phyloP scores from a whole-genome alignment of 2,113 vertebrate genomes.

The Ellobius talpinus region DNA sequence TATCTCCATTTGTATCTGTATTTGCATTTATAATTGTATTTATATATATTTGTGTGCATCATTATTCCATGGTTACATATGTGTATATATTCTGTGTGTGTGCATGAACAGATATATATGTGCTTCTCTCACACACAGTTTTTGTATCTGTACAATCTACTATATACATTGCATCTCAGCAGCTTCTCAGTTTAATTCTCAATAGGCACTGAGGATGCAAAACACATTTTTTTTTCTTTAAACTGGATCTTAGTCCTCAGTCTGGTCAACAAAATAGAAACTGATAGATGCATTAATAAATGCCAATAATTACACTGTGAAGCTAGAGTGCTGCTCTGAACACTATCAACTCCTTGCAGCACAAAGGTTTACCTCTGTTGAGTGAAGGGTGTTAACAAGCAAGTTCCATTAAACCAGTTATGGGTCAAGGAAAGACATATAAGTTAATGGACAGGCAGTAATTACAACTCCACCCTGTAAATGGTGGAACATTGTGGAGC shows the following conservation, averaged over 20 bases:
- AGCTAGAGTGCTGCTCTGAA: neutral
- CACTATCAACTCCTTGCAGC: neutral
- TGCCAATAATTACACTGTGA: neutral
- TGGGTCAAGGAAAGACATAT: neutral
- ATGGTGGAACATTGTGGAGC: neutral
- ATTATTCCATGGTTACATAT: neutral
- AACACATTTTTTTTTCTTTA: neutral
- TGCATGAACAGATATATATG: neutral
- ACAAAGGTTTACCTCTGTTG: neutral
- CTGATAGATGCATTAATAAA: conserved; percentile 3
- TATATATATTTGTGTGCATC: neutral
- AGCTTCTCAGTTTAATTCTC: neutral
- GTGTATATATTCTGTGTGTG: fast-evolving
- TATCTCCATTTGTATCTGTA: neutral
- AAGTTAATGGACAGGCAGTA: neutral
- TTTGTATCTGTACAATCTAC: neutral
- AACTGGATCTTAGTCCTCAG: neutral
- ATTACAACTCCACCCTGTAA: conserved; percentile 10
- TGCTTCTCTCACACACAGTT: neutral
- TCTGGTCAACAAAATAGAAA: neutral
- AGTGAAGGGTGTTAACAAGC: neutral
- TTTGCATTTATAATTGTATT: neutral
- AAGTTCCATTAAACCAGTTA: neutral
- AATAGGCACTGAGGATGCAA: neutral
- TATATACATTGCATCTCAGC: neutral